Evolutionary conservation across 2,113 vertebrate species (phyloP).

Genomic region (Montifringilla adamsi): DNA sequence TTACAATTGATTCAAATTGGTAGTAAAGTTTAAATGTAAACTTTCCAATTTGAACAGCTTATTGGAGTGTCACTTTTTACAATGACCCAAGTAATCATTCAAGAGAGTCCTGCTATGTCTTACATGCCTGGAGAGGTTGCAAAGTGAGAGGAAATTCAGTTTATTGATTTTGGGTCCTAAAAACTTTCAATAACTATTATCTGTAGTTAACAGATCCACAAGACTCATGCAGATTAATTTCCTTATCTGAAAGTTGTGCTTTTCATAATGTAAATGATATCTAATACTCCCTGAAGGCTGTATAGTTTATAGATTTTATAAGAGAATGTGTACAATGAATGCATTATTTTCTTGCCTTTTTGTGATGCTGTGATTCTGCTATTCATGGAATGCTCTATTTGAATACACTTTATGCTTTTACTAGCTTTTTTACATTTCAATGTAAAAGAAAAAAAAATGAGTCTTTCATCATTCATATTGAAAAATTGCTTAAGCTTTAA

Average conservation of each 20-base stretch:
- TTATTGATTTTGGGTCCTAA: not conserved
- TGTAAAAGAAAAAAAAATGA: not conserved
- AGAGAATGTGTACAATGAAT: constrained; percentile 24
- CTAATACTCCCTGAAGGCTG: not conserved
- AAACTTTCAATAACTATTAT: not conserved
- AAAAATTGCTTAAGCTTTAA: constrained; percentile 4
- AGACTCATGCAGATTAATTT: constrained; percentile 5
- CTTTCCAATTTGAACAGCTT: not conserved
- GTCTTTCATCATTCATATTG: not conserved
- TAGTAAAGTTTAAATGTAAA: not conserved
- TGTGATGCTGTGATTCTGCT: not conserved
- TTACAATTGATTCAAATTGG: not conserved
- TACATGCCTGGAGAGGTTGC: not conserved
- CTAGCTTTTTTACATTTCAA: constrained; percentile 24
- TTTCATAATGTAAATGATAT: not conserved
- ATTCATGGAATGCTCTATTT: constrained; percentile 32
- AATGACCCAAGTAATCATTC: not conserved
- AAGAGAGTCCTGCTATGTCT: not conserved
- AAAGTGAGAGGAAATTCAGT: not conserved
- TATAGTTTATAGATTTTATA: constrained; percentile 16
- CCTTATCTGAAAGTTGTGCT: not conserved
- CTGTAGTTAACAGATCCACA: not conserved
- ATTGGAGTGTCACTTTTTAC: not conserved
- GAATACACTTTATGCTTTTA: constrained; percentile 40
- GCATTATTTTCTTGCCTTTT: constrained; percentile 16